These are phyloP conservation scores for Mesocricetus auratus DNA, from an alignment of 2,113 vertebrate genomes.

Conservation along the genomic window DNA sequence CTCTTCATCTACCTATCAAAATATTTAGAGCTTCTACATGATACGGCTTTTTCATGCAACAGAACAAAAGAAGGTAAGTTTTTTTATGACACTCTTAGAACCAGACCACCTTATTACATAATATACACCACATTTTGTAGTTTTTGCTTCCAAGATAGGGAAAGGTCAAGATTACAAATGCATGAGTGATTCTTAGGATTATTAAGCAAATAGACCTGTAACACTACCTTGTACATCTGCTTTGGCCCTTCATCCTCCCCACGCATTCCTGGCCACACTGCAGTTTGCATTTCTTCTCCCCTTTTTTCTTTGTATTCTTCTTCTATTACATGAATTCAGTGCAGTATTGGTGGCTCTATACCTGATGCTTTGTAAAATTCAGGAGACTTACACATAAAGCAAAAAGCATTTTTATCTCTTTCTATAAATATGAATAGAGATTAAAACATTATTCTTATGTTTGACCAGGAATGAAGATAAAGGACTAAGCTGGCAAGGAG, in stretches of 20 bases:
- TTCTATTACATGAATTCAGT: background rate
- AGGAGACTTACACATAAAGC: background rate
- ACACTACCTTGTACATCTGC: background rate
- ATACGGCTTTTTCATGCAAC: background rate
- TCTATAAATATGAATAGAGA: background rate
- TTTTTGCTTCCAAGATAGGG: background rate
- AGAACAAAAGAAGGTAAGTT: background rate
- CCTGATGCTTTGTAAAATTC: background rate
- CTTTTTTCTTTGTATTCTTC: background rate
- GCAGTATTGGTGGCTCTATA: background rate
- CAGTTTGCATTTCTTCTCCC: background rate
- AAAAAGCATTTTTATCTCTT: background rate
- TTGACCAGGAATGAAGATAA: background rate
- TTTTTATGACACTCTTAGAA: background rate
- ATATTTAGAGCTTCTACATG: background rate
- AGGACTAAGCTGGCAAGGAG: too few relatives aligned
- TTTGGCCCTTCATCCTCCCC: background rate
- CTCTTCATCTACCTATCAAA: background rate
- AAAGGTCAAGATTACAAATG: background rate
- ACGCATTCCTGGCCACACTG: accelerated
- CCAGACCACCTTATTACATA: too few relatives aligned
- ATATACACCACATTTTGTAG: background rate
- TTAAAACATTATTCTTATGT: background rate
- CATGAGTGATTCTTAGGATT: background rate
- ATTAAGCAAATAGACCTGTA: background rate